Percentiles rank a stretch among this genome's conserved stretches.
These are phyloP conservation scores for Neolamprologus fasciatus DNA, from an alignment of 2,113 vertebrate species.

Conservation along the genomic window DNA sequence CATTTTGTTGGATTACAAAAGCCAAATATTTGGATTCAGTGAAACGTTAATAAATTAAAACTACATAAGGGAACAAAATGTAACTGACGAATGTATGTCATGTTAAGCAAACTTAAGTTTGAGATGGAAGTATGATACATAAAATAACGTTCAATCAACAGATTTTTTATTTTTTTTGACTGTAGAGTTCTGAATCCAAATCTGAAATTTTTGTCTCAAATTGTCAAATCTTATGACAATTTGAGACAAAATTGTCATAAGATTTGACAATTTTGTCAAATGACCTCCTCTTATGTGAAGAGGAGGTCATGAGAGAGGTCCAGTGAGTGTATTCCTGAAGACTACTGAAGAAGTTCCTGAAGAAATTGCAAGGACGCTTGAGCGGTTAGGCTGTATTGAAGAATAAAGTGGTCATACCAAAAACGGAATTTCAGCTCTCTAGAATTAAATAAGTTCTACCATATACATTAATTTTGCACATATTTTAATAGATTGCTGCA, in stretches of 20 bases:
- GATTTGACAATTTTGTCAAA: no score
- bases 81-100: background rate
- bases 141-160: background rate
- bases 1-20: background rate
- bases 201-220: background rate
- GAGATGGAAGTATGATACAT: background rate
- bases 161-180: background rate
- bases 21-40: background rate
- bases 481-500: background rate
- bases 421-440: background rate
- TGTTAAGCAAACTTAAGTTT: background rate
- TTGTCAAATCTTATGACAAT: background rate
- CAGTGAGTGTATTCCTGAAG: background rate
- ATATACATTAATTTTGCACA: background rate
- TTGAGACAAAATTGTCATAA: no score
- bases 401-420: background rate
- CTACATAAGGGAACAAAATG: background rate
- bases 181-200: background rate
- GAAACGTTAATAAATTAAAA: background rate
- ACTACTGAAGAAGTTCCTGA: background rate
- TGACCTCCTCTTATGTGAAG: no score
- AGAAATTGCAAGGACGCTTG: background rate
- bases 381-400: background rate
- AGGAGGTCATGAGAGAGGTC: background rate
- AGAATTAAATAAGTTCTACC: background rate